These are phyloP conservation scores for Falcunculus frontatus DNA, from an alignment of 2,113 vertebrate genomes.

Conservation along the genomic window DNA sequence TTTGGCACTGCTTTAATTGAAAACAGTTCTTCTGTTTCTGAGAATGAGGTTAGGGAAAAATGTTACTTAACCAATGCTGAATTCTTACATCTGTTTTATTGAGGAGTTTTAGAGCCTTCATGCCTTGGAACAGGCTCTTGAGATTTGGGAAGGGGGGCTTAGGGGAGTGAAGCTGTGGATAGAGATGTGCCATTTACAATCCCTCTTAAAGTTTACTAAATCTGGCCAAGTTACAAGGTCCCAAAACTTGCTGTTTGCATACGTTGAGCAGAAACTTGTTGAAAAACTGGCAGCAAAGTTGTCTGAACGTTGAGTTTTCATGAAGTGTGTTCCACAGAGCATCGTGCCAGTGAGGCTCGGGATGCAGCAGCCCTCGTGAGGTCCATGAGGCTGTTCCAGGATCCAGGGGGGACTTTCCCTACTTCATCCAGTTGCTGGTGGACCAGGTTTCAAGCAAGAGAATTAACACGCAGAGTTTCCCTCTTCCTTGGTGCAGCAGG, in stretches of 20 bases:
- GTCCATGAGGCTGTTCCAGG: background rate
- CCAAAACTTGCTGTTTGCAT: background rate
- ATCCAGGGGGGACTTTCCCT: background rate
- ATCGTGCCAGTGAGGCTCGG: background rate
- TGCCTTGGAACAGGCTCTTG: conserved; percentile 13
- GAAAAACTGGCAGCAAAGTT: background rate
- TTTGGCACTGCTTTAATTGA: conserved; percentile 24
- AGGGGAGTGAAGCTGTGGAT: background rate
- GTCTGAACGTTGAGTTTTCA: background rate
- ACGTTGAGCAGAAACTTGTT: background rate
- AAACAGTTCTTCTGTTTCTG: conserved; percentile 42
- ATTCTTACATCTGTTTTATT: conserved; percentile 56
- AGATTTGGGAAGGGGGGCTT: background rate
- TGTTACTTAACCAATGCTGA: conserved; percentile 34
- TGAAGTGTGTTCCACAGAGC: background rate
- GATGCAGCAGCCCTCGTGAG: background rate
- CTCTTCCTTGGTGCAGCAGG: background rate
- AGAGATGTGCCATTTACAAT: background rate
- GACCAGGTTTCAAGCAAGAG: background rate
- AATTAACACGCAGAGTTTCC: background rate
- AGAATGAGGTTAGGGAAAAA: conserved; percentile 58
- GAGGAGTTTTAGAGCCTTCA: background rate
- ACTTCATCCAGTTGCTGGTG: background rate
- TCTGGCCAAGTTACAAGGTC: background rate
- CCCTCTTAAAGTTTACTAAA: background rate